Percentiles rank a stretch among this genome's conserved stretches.
Conservation (phyloP, 2,888 invertebrate genomes). For the Adineta ricciae region DNA sequence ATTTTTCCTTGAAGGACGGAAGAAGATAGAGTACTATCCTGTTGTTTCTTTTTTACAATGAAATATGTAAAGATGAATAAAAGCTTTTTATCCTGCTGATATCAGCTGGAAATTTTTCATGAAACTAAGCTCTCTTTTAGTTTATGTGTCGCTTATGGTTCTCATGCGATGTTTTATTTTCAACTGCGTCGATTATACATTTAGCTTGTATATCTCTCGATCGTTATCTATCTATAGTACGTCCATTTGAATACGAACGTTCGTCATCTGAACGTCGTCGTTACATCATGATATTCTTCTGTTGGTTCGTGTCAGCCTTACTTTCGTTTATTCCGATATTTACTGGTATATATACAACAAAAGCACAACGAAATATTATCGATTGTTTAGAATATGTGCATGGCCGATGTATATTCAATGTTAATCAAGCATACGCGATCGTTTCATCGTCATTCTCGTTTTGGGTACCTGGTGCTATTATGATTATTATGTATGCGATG, state of each 20-base stretch:
- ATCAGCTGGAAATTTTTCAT: too few relatives aligned
- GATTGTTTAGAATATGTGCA: conserved; percentile 38
- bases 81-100: too few relatives aligned
- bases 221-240: conserved; percentile 61
- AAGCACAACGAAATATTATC: conserved; percentile 52
- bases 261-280: conserved; percentile 54
- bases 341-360: conserved; percentile 84
- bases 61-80: too few relatives aligned
- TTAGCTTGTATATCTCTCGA: conserved; percentile 87
- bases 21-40: too few relatives aligned
- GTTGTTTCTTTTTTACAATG: too few relatives aligned
- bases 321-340: conserved; percentile 88
- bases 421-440: conserved; percentile 45
- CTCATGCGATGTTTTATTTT: conserved; percentile 83
- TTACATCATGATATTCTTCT: conserved; percentile 57
- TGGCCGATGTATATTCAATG: conserved; percentile 43
- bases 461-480: conserved; percentile 48
- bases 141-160: conserved; percentile 88
- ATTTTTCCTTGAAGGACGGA: too few relatives aligned
- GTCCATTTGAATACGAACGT: conserved; percentile 62
- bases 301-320: conserved; percentile 79
- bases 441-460: conserved; percentile 48
- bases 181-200: conserved; percentile 73
- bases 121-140: conserved; percentile 51
- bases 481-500: conserved; percentile 46